A percentile compares a stretch with the other conserved stretches of the same genome.
phyloP scores from a whole-genome alignment of 2,797 vertebrate genomes.

The Myripristis jacobus region DNA sequence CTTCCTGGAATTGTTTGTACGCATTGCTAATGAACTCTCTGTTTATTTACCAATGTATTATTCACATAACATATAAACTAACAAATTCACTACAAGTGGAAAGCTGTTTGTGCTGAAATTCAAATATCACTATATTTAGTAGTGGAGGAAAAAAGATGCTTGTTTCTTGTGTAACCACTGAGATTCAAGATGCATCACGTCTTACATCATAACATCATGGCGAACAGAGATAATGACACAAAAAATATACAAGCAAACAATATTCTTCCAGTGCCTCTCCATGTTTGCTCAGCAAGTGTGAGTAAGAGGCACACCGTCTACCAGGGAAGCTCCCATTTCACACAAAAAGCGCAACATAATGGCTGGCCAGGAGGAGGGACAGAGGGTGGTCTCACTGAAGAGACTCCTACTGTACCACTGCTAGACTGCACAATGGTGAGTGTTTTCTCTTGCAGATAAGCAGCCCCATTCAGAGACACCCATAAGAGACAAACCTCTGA shows the following conservation, averaged over 20 bases:
- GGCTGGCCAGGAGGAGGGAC: background rate
- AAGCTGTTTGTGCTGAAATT: slow-evolving; percentile 19
- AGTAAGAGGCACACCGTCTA: background rate
- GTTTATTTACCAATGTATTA: slow-evolving; percentile 40
- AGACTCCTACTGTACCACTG: no score
- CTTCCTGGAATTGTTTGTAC: slow-evolving; percentile 47
- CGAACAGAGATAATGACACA: no score
- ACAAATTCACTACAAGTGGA: slow-evolving; percentile 17
- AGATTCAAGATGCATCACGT: no score
- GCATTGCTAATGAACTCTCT: slow-evolving; percentile 42
- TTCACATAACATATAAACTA: slow-evolving; percentile 27
- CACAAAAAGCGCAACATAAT: slow-evolving; percentile 1
- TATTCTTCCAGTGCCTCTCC: no score
- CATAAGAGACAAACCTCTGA: background rate
- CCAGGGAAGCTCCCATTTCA: slow-evolving; percentile 6
- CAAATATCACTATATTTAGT: background rate
- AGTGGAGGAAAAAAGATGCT: background rate
- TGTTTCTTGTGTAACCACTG: no score
- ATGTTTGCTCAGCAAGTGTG: background rate
- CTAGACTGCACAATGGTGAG: background rate
- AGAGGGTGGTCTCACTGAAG: background rate
- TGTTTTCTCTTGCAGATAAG: slow-evolving; percentile 33
- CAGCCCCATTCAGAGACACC: slow-evolving; percentile 26
- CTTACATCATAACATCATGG: no score
- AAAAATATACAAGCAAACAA: no score